phyloP scores from a whole-genome alignment of 2,113 vertebrate genomes.

The Chloropsis cyanopogon region DNA sequence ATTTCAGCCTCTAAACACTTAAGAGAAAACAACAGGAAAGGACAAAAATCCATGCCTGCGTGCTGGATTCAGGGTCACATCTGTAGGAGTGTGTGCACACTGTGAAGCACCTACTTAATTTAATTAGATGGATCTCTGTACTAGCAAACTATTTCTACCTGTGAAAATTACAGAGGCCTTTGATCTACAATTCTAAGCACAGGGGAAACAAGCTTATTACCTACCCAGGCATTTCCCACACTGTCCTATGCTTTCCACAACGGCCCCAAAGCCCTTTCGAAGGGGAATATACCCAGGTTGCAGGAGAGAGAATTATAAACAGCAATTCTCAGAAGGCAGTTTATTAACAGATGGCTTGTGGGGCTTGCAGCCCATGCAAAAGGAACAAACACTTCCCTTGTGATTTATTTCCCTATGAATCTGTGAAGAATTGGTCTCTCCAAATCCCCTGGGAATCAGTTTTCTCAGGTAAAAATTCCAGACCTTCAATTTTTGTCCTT shows the following conservation, averaged over 20 bases:
- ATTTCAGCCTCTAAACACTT: not conserved
- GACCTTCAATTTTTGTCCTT: not conserved
- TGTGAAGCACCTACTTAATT: not conserved
- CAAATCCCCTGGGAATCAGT: not conserved
- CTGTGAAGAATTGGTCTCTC: not conserved
- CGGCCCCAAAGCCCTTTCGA: not conserved
- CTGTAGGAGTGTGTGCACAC: rapidly evolving
- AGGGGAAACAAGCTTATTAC: not conserved
- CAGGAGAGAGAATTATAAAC: not conserved
- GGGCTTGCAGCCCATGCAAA: not conserved
- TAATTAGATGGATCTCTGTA: not conserved
- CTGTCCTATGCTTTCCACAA: not conserved
- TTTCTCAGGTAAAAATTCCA: not conserved
- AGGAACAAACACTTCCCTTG: not conserved
- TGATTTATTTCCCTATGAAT: not conserved
- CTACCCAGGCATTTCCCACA: not conserved
- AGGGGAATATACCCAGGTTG: not conserved
- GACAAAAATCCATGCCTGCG: not conserved
- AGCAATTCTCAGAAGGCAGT: not conserved
- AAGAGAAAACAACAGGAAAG: not conserved
- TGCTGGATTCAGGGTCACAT: not conserved
- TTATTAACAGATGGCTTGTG: not conserved
- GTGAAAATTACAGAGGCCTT: not conserved
- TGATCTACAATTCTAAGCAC: not conserved
- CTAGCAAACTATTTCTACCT: not conserved